phyloP scores from a whole-genome alignment of 2,888 invertebrate genomes.

The Brachyopa scutellaris region DNA sequence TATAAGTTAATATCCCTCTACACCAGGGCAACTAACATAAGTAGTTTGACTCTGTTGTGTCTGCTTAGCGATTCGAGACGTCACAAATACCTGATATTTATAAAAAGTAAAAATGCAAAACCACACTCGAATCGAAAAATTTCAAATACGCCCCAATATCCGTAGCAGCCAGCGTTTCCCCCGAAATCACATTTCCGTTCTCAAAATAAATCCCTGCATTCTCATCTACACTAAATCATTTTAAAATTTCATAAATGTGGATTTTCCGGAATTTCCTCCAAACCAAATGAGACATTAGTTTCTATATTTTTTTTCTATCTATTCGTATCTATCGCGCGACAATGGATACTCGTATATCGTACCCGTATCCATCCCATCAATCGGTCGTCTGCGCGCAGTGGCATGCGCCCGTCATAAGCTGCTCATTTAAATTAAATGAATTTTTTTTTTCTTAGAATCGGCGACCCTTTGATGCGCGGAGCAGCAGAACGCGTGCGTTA shows the following conservation, averaged over 20 bases:
- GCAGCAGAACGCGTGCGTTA: slow-evolving; percentile 58
- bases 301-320: slow-evolving; percentile 20
- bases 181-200: slow-evolving; percentile 44
- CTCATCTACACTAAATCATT: slow-evolving; percentile 64
- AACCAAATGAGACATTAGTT: slow-evolving; percentile 40
- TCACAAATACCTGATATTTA: no score
- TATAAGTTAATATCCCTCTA: no score
- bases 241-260: slow-evolving; percentile 39
- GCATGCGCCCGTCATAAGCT: slow-evolving; percentile 52
- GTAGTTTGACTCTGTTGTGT: no score
- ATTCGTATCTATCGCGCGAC: neutral
- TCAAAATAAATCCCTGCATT: slow-evolving; percentile 40
- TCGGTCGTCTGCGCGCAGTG: slow-evolving; percentile 15
- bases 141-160: slow-evolving; percentile 1
- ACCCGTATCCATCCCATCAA: slow-evolving; percentile 41
- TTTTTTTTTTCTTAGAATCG: neutral
- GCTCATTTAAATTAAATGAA: slow-evolving; percentile 17
- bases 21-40: no score
- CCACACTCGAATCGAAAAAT: no score
- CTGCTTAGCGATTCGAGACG: no score
- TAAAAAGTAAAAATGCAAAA: no score
- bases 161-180: slow-evolving; percentile 1
- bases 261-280: slow-evolving; percentile 29
- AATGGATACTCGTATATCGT: slow-evolving; percentile 22
- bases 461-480: slow-evolving; percentile 47